Evolutionary conservation across 1,140 invertebrate genomes (phyloP).

Genomic region (Arctopsyche grandis): DNA sequence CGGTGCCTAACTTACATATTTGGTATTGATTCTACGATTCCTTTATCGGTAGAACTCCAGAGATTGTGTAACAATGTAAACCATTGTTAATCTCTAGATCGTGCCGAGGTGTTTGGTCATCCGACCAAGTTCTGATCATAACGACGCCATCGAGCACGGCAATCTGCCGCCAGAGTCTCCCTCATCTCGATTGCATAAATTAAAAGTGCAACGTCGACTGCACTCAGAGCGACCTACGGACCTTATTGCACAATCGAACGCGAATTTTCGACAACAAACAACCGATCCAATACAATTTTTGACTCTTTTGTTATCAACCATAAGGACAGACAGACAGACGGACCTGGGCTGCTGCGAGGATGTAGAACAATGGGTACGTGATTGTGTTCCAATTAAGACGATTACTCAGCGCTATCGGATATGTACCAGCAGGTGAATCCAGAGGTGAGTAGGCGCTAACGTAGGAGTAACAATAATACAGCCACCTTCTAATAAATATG

Average conservation of each 20-base stretch:
- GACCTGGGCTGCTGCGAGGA: not conserved
- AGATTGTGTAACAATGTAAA: constrained; percentile 22
- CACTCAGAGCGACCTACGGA: not conserved
- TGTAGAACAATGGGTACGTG: constrained; percentile 31
- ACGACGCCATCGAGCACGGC: constrained; percentile 29
- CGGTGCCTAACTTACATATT: not conserved
- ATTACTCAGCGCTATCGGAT: constrained; percentile 40
- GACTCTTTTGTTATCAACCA: not conserved
- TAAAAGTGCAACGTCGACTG: constrained; percentile 43
- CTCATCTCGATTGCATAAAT: constrained; percentile 44
- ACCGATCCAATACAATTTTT: not conserved
- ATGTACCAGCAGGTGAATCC: constrained; percentile 33
- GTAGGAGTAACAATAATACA: constrained; percentile 31
- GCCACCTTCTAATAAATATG: constrained; percentile 27
- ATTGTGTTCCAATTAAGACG: constrained; percentile 39
- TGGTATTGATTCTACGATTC: not conserved
- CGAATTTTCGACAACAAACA: not conserved
- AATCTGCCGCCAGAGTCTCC: no score
- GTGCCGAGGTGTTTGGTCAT: constrained; percentile 45
- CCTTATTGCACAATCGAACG: not conserved
- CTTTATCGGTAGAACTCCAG: not conserved
- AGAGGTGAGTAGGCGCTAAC: constrained; percentile 25
- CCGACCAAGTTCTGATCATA: constrained; percentile 31
- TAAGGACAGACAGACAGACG: no score
- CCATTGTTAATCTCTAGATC: constrained; percentile 40